phyloP scores from a whole-genome alignment of 2,888 invertebrate genomes.

The Drymonia ruficornis region DNA sequence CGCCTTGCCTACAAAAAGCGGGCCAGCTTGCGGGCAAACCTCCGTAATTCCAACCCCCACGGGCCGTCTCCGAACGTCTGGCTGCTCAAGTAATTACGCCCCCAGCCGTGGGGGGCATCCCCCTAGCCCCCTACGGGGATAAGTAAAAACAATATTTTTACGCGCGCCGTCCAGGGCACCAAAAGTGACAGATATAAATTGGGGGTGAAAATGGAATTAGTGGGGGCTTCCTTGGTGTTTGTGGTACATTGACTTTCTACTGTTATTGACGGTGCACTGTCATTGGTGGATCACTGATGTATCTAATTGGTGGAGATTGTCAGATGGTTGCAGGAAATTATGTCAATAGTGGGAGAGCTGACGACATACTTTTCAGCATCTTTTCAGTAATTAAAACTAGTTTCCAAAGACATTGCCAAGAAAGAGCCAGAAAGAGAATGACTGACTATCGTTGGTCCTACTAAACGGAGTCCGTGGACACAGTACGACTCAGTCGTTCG shows the following conservation, averaged over 20 bases:
- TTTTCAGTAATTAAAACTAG: too few species aligned
- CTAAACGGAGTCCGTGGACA: too few species aligned
- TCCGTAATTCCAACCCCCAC: slow-evolving; percentile 68
- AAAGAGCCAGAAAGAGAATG: too few species aligned
- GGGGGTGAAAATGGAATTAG: slow-evolving; percentile 78
- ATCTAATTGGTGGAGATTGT: too few species aligned
- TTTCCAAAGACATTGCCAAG: too few species aligned
- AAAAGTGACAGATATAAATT: slow-evolving; percentile 82
- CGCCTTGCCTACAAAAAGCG: slow-evolving; percentile 62
- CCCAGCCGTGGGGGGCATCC: slow-evolving; percentile 35
- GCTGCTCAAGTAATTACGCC: slow-evolving; percentile 81
- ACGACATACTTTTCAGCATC: too few species aligned
- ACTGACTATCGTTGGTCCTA: too few species aligned
- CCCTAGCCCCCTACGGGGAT: slow-evolving; percentile 58
- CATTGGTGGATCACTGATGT: not conserved
- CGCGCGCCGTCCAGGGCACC: slow-evolving; percentile 72
- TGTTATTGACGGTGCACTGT: slow-evolving; percentile 29
- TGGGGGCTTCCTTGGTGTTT: slow-evolving; percentile 62
- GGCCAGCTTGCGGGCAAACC: slow-evolving; percentile 56
- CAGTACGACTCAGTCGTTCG: too few species aligned
- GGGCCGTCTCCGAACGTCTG: slow-evolving; percentile 66
- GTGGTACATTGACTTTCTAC: slow-evolving; percentile 48
- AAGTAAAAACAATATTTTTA: slow-evolving; percentile 84
- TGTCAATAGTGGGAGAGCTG: too few species aligned
- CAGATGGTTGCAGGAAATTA: too few species aligned